Evolutionary conservation across 2,888 invertebrate species (phyloP).

Genomic region (Chirona hameri): DNA sequence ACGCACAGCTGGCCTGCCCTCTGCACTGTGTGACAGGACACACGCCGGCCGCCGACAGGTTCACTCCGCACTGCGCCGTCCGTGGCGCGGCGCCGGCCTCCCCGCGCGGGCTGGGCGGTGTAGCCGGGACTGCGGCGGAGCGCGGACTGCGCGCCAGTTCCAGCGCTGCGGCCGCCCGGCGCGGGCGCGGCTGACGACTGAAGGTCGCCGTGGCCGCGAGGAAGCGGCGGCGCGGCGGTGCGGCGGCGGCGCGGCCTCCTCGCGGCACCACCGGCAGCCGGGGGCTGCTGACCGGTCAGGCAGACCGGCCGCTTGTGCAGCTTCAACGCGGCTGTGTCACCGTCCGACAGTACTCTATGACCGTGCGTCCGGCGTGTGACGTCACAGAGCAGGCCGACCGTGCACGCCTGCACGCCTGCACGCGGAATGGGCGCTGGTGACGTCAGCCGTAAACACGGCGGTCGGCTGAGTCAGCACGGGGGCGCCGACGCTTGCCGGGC

Average conservation of each 20-base stretch:
- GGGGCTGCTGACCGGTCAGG: not conserved
- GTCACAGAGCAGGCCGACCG: not conserved
- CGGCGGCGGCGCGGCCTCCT: not conserved
- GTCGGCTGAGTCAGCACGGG: not conserved
- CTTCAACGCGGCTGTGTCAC: not conserved
- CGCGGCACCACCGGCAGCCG: not conserved
- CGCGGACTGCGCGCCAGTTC: constrained; percentile 40
- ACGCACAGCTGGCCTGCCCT: no score
- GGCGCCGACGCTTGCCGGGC: not conserved
- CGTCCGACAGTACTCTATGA: not conserved
- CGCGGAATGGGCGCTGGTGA: not conserved
- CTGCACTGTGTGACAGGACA: no score
- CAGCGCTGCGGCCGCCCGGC: constrained; percentile 42
- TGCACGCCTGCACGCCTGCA: constrained; percentile 12
- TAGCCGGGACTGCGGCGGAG: constrained; percentile 29
- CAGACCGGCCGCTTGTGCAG: not conserved
- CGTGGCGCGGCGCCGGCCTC: no score
- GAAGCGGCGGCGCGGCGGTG: not conserved
- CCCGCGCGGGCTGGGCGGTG: no score
- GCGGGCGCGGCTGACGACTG: constrained; percentile 7
- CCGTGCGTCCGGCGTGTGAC: not conserved
- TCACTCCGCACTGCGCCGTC: no score
- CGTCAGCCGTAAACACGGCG: not conserved
- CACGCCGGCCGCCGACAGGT: no score
- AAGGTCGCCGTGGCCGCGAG: not conserved